Base-by-base conservation (phyloP, 2,888 invertebrate genomes). In the Escarpia spicata region DNA sequence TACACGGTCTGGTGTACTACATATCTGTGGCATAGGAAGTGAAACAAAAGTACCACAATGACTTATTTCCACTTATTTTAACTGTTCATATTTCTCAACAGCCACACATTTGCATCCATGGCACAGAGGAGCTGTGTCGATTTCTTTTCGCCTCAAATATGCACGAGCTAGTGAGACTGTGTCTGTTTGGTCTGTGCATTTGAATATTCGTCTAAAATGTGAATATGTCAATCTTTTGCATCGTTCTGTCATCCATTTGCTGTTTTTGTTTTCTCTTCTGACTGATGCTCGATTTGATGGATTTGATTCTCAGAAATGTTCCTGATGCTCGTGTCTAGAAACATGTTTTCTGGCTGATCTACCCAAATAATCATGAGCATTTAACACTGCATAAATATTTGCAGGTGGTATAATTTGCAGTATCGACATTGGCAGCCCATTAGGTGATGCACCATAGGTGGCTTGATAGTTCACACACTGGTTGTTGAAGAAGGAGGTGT, bases 331-430 rank as follows among this genome's bases (percentile, higher is more conserved):
- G 2, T 45, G 45, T 45, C 45, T 45, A 45, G 10, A 45, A 45
- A 37, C 37, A 45, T 45, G 45, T 6, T 45, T 45, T 45, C 45
- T 45, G 6, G 45, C 1, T 45, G 37, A 37, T 37, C 37, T 1
- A 37, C 37, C 45, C 15, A 92, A n/a, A 31, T 92, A 60, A 26
- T 92, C 91, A 43, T 91, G 45, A 26, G 2, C 90, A 19, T 91
- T 43, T 43, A 10, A 9, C n/a, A 92, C 90, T 91, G 90, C 92
- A 91, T 43, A 45, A 15, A 91, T 90, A 58, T 92, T 92, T 10
- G 92, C 91, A 43, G 92, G 92, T 19, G 92, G 92, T 43, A 92
- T 60, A 26, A 37, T 26, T n/a, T 92, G 92, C 12, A 92, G 90
- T 37, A 90, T 37, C 43, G 92, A 90, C 90, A 92, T 91, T 43